Evolutionary conservation across 2,113 vertebrate genomes (phyloP), one percentile per base, ranked within the genome.

Genomic region (Pachycephala philippinensis): DNA sequence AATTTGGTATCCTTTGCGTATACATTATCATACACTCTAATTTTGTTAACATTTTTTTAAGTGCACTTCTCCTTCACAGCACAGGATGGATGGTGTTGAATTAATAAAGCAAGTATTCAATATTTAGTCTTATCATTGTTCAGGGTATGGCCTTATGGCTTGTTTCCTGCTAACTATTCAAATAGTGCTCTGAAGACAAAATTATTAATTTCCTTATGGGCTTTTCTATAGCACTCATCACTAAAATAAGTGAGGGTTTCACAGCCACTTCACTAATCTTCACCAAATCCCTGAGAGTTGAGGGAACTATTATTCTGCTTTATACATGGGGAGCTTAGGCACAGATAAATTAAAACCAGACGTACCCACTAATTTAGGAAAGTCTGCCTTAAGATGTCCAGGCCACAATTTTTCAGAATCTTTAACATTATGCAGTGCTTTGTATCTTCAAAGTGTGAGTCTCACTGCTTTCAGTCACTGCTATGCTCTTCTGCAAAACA

Each of bases 101-200:
- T 97, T 95, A 97, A 95, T 91, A 95, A 89, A 90, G 89, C 39
- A 87, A 95, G 84, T 89, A 89, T 93, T 96, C 87, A 95, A 79
- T 94, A 96, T 92, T 96, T 97, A 94, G 96, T 93, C 89, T 93
- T 92, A 92, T 78, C 94, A 84, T 96, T 96, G 96, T 92, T 96
- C 83, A 87, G 90, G 69, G 86, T 95, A 95, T 0, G 15, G 94
- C 93, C 94, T 97, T 92, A 95, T 7, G 4, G 86, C 94, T 97
- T 95, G 95, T 95, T 96, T 95, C 92, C 79, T 92, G 89, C 86
- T 95, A 95, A 86, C 89, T 95, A 95, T 90, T 97, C 76, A 95
- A 90, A 93, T 14, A 92, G 68, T 78, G 75, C 85, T 92, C 94
- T 88, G 84, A 96, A 95, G 94, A 97, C 91, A 95, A 95, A 96